Base-by-base conservation (phyloP, 2,888 invertebrate species). In the Vanessa cardui region DNA sequence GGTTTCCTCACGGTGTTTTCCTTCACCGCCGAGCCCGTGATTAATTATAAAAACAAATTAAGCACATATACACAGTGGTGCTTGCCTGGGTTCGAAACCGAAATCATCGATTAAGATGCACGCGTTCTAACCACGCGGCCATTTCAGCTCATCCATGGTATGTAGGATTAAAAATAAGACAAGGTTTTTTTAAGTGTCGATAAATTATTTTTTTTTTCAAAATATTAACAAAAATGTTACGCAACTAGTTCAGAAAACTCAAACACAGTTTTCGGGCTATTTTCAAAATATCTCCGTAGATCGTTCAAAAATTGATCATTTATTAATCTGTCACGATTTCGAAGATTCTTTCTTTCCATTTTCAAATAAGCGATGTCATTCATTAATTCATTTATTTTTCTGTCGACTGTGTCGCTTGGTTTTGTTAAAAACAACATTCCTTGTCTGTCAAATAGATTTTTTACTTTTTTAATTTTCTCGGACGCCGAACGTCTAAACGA, bases 201-300 rank as follows among this genome's bases (percentile, higher is more conserved):
- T 12, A 39, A 3, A 12, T 39, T 39, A 39, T 0, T 39, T 39
- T 9, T 39, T 8, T 39, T 0, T 39, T 12, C 12, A 39, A 39
- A 4, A 39, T 12, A 39, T 12, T 39, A 4, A 0, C 2, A 12
- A 12, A 4, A 9, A 50, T 7, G 47, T 33, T 21, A 67, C 31
- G 50, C 26, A 52, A 67, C 67, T 45, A 67, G 45, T 31, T 67
- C 67, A 50, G 62, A 50, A 52, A 67, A 67, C 20, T 67, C n/a
- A 58, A 54, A 67, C 44, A 33, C 33, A 18, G 54, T 9, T 6
- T 64, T 33, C 4, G 46, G 33, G 6, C 5, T 58, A n/a, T 3
- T 9, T 47, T 33, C 15, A 2, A 33, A 20, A 31, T 31, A n/a
- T 54, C 52, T 26, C 7, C 31, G 26, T n/a, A 26, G 16, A 26